Evolutionary conservation across 2,797 vertebrate genomes (phyloP).

Genomic region (Momotus momota): DNA sequence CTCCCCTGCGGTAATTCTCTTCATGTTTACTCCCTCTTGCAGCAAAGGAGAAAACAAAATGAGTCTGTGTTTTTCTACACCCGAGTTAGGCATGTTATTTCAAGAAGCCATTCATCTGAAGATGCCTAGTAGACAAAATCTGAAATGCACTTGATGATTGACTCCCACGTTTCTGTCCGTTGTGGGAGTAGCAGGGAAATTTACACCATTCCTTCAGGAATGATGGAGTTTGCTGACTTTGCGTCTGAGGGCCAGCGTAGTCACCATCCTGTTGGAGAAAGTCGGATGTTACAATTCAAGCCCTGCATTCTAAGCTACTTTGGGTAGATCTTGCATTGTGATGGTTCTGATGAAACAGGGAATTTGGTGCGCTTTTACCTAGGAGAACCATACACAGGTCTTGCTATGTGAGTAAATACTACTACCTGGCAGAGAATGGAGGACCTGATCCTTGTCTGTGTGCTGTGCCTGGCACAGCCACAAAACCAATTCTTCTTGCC

Average conservation of each 20-base stretch:
- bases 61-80: neutral
- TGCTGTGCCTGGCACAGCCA: neutral
- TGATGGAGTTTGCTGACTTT: neutral
- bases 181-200: neutral
- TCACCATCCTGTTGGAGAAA: neutral
- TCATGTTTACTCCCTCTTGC: neutral
- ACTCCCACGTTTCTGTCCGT: neutral
- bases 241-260: neutral
- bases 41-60: neutral
- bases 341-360: neutral
- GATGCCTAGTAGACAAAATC: neutral
- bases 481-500: neutral
- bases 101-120: neutral
- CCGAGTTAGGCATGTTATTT: neutral
- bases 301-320: neutral
- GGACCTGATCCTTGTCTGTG: neutral
- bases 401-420: neutral
- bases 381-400: neutral
- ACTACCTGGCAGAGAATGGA: neutral
- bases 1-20: neutral
- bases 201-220: neutral
- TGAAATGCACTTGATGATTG: neutral
- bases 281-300: neutral
- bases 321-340: neutral
- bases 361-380: neutral